Percentiles rank a stretch among this genome's conserved stretches.
phyloP scores from a whole-genome alignment of 1,140 invertebrate species.

The Centruroides vittatus region DNA sequence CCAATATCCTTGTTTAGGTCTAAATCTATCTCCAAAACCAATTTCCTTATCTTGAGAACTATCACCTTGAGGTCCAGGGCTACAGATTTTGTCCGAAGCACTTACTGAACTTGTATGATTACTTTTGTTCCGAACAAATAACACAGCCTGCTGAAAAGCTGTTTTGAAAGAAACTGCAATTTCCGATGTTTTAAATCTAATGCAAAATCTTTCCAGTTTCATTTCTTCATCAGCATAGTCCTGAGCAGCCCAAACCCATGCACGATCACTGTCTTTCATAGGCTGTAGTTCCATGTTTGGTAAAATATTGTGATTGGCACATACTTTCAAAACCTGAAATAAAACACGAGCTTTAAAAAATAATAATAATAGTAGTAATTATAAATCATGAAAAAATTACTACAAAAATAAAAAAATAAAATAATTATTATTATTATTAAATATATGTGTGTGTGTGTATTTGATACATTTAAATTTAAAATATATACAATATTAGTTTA shows the following conservation, averaged over 20 bases:
- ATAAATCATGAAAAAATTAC: too few species aligned
- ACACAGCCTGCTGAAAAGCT: conserved; percentile 21
- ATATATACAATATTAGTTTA: too few species aligned
- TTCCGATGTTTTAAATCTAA: conserved; percentile 54
- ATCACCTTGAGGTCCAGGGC: not conserved
- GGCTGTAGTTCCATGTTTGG: conserved; percentile 44
- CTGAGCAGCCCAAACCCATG: conserved; percentile 56
- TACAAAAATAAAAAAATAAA: too few species aligned
- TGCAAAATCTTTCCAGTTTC: conserved; percentile 48
- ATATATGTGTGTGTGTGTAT: too few species aligned
- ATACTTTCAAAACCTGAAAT: conserved; percentile 54
- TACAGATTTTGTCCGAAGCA: conserved; percentile 1
- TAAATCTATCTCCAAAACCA: conserved; percentile 34
- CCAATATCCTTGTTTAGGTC: conserved; percentile 58
- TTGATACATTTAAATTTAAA: too few species aligned
- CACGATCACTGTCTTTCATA: conserved; percentile 48
- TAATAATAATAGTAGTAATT: too few species aligned
- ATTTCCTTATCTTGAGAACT: not conserved
- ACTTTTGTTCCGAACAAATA: not conserved
- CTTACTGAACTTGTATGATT: not conserved
- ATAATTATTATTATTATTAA: too few species aligned
- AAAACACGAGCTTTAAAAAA: too few species aligned
- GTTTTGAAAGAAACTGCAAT: conserved; percentile 31
- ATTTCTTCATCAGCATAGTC: conserved; percentile 56
- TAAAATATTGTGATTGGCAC: conserved; percentile 53